phyloP scores from a whole-genome alignment of 1,140 invertebrate species.

The Bombus ignitus region DNA sequence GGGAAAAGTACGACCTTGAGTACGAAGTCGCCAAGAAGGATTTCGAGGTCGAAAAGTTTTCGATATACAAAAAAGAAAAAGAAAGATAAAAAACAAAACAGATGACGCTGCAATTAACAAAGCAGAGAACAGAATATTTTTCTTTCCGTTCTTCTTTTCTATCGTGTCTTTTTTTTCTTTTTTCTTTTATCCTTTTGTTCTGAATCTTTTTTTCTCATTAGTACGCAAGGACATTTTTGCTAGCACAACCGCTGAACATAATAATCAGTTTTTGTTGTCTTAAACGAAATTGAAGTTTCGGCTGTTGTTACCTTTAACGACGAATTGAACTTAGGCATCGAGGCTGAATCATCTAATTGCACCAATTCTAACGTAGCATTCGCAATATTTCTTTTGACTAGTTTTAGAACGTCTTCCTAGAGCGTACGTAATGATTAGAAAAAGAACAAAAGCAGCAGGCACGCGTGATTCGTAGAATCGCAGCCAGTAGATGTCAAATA shows the following conservation, averaged over 20 bases:
- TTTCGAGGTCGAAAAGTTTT: constrained; percentile 87
- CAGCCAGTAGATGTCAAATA: constrained; percentile 53
- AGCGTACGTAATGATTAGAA: constrained; percentile 21
- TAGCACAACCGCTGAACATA: constrained; percentile 5
- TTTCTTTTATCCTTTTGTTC: not conserved
- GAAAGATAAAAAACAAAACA: not conserved
- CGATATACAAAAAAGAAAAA: constrained; percentile 51
- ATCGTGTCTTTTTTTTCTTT: constrained; percentile 43
- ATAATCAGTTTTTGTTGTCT: not conserved
- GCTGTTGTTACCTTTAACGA: constrained; percentile 25
- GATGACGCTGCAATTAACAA: constrained; percentile 72
- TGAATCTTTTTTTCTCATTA: constrained; percentile 19
- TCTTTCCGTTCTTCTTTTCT: constrained; percentile 80
- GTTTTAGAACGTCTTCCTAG: constrained; percentile 19
- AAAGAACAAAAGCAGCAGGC: constrained; percentile 25
- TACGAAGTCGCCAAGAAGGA: constrained; percentile 96
- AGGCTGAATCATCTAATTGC: constrained; percentile 56
- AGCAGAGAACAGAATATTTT: constrained; percentile 15
- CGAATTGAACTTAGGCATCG: constrained; percentile 49
- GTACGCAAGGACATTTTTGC: constrained; percentile 15
- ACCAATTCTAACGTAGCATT: constrained; percentile 60
- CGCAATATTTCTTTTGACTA: constrained; percentile 1
- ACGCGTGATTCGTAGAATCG: constrained; percentile 61
- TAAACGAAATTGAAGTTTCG: constrained; percentile 17
- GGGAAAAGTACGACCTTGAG: constrained; percentile 98